Evolutionary conservation across 2,797 vertebrate genomes (phyloP), one percentile per base, ranked within the genome.

Genomic region (Atherinosoma microstoma): DNA sequence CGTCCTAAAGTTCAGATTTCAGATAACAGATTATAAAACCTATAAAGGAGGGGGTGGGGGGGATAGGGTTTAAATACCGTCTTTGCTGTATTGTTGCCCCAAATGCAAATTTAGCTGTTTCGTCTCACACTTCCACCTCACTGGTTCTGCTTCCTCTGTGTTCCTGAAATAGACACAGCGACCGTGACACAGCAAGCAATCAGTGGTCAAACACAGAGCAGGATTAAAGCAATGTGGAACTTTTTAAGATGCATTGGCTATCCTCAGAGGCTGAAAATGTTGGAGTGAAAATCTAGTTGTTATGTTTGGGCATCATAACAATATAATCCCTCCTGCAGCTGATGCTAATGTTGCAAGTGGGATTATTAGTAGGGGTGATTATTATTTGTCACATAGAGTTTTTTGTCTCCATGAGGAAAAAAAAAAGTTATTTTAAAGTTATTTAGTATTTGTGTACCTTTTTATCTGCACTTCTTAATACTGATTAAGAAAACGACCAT

Each of bases 401-500:
- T 9, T 9, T 36, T 36, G 10, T 36, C n/a, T n/a, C n/a, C n/a
- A 15, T 7, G 38, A 15, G 38, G 3, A 6, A 40, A 40, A 40
- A 13, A 12, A 10, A 4, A 13, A 2, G 18, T 47, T 47, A 18
- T 20, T 47, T 47, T 47, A 10, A 47, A 20, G 16, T 47, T 20
- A 3, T 40, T 13, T 11, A 3, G 13, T 40, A 15, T 47, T 35
- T 3, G 3, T 59, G 32, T 59, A 51, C 38, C 24, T 36, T 22
- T 64, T 42, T 32, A 32, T 32, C 30, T 73, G 72, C 24, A 24
- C 57, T 58, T 74, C 38, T 58, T 51, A 22, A 30, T 36, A 49
- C 7, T 63, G 42, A 80, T 82, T 80, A 66, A 69, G 54, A 56
- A 75, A 79, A 76, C 40, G 15, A 70, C 56, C 29, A 11, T 73